Conservation (phyloP, 1,140 invertebrate species). For the Homarus americanus region DNA sequence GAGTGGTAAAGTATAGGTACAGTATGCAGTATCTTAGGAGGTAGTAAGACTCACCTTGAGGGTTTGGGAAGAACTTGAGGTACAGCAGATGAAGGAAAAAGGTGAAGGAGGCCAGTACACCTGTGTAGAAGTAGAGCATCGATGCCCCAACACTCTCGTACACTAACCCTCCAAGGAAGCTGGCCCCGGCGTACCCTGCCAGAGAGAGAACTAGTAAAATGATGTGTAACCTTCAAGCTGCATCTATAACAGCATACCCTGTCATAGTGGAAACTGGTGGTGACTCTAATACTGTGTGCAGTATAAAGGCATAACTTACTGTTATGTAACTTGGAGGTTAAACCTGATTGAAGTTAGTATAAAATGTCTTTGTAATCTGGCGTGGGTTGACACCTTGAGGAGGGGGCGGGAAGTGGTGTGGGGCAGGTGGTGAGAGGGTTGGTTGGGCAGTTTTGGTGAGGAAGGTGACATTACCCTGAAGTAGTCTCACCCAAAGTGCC, state of each 20-base stretch:
- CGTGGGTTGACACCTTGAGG: neutral
- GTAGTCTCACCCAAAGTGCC: constrained; percentile 13
- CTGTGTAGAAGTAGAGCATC: neutral
- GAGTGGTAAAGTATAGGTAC: too few relatives aligned
- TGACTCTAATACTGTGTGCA: too few relatives aligned
- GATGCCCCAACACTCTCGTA: neutral
- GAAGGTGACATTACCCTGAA: neutral
- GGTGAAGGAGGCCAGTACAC: neutral
- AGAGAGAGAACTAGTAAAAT: neutral
- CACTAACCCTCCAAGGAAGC: neutral
- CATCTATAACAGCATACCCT: too few relatives aligned
- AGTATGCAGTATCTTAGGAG: too few relatives aligned
- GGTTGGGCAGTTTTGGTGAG: too few relatives aligned
- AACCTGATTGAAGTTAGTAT: neutral
- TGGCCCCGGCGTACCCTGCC: neutral
- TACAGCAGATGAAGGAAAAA: neutral
- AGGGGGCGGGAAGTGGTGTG: too few relatives aligned
- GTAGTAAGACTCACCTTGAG: neutral
- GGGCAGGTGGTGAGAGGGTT: too few relatives aligned
- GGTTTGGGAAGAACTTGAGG: neutral
- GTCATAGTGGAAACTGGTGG: too few relatives aligned
- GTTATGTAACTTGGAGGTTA: too few relatives aligned
- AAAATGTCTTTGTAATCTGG: neutral
- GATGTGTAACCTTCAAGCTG: neutral
- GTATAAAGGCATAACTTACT: too few relatives aligned